phyloP scores from a whole-genome alignment of 1,140 invertebrate species.

The Melipona quadrifasciata region DNA sequence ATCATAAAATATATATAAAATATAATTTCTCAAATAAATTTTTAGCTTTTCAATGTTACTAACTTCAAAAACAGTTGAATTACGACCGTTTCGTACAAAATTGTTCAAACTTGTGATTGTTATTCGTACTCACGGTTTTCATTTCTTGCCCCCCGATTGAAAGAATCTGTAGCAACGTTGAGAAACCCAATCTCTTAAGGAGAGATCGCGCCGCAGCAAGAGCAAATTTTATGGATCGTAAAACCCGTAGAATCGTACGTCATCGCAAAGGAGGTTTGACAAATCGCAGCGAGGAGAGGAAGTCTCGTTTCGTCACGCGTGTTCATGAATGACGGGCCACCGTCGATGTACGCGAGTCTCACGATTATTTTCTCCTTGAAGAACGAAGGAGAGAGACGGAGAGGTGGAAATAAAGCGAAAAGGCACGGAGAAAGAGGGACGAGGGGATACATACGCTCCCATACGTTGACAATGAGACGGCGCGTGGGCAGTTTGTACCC shows the following conservation, averaged over 20 bases:
- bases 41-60: too few relatives aligned
- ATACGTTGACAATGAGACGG: slow-evolving; percentile 51
- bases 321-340: slow-evolving; percentile 15
- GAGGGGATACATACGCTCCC: neutral
- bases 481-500: slow-evolving; percentile 55
- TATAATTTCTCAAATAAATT: too few relatives aligned
- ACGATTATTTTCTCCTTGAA: slow-evolving; percentile 49
- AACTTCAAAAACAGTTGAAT: too few relatives aligned
- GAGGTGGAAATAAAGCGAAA: neutral
- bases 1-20: too few relatives aligned
- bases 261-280: neutral
- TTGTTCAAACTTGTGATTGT: too few relatives aligned
- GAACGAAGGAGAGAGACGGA: neutral
- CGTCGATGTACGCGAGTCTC: slow-evolving; percentile 17
- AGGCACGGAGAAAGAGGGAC: neutral
- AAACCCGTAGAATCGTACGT: neutral
- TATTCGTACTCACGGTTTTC: too few relatives aligned
- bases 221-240: neutral
- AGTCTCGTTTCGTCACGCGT: neutral
- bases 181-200: too few relatives aligned
- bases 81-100: too few relatives aligned
- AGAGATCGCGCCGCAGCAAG: too few relatives aligned
- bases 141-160: too few relatives aligned
- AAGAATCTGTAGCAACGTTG: too few relatives aligned
- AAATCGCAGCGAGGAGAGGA: neutral